Conservation (phyloP, 2,888 invertebrate species). For the Galeopsomyia nigrocyanea region DNA sequence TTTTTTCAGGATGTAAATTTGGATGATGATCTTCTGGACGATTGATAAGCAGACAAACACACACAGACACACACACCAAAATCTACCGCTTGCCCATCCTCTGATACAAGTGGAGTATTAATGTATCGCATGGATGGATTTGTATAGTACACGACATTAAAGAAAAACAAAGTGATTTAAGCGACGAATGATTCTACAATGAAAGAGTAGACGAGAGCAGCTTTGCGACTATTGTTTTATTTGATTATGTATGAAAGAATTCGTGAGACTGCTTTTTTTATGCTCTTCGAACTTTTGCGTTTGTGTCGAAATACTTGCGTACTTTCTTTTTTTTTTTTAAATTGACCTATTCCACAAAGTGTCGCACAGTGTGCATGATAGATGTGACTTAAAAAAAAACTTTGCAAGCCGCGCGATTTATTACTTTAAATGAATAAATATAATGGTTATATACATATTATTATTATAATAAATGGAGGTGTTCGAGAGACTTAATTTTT, state of each 20-base stretch:
- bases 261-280: background rate
- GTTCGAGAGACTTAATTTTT: conserved; percentile 14
- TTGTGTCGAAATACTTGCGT: conserved; percentile 22
- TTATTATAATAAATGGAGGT: conserved; percentile 38
- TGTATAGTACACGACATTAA: conserved; percentile 36
- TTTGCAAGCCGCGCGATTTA: conserved; percentile 31
- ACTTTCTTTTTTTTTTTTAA: conserved; percentile 19
- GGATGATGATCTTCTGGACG: conserved; percentile 80
- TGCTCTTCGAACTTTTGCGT: background rate
- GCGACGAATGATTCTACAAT: background rate
- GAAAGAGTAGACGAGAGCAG: background rate
- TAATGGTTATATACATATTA: conserved; percentile 36
- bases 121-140: conserved; percentile 17
- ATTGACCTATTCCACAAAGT: conserved; percentile 19
- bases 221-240: background rate
- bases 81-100: conserved; percentile 1
- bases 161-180: background rate
- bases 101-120: conserved; percentile 1
- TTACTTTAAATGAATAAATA: conserved; percentile 42
- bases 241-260: conserved; percentile 2
- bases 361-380: conserved; percentile 33
- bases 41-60: conserved; percentile 58
- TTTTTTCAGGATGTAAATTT: conserved; percentile 78
- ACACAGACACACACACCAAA: conserved; percentile 11
- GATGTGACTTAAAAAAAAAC: conserved; percentile 7